Base-by-base conservation (phyloP, 2,113 vertebrate genomes). In the Vidua chalybeata region DNA sequence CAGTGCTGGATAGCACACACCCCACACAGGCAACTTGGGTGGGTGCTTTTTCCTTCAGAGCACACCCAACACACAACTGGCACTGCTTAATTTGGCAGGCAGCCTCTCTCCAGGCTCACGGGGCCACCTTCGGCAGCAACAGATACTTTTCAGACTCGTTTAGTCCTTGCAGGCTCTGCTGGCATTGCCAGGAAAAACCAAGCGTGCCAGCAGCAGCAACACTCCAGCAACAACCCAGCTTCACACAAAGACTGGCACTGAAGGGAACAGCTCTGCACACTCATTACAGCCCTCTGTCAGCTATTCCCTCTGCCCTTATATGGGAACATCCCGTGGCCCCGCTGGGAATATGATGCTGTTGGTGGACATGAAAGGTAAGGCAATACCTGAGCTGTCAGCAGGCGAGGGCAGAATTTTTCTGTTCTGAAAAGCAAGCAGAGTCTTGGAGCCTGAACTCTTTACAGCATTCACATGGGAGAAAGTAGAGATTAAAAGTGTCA, bases 251-350 rank as follows among this genome's bases (percentile, higher is more conserved):
- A 39, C 66, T 91, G 87, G 95, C 95, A 94, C 69, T 7, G 45
- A 86, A 54, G 56, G 5, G 18, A 78, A 82, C 8, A 62, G 90
- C 93, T 92, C 82, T 5, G 31, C 5, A 39, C 5, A 1, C 94
- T 85, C 89, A 59, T 56, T 17, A 27, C 71, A 90, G 41, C 72
- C 68, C 83, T 72, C 88, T 71, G 56, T 43, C 72, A 95, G 79
- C 91, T 78, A 59, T 95, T 91, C 91, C 96, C 76, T 95, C 89
- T 94, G 93, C 91, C 93, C 94, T 96, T 93, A 93, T 93, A 87
- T 79, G 94, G 93, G 93, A 96, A 94, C 67, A 93, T 84, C 71
- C 84, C 84, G 1, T n/a, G 83, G 94, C 62, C 91, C 81, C 5
- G 6, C 73, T 11, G 48, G 89, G 87, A 94, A 95, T 33, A 48